Evolutionary conservation across 2,888 invertebrate genomes (phyloP), one percentile per base, ranked within the genome.

Genomic region (Parnassius smintheus): DNA sequence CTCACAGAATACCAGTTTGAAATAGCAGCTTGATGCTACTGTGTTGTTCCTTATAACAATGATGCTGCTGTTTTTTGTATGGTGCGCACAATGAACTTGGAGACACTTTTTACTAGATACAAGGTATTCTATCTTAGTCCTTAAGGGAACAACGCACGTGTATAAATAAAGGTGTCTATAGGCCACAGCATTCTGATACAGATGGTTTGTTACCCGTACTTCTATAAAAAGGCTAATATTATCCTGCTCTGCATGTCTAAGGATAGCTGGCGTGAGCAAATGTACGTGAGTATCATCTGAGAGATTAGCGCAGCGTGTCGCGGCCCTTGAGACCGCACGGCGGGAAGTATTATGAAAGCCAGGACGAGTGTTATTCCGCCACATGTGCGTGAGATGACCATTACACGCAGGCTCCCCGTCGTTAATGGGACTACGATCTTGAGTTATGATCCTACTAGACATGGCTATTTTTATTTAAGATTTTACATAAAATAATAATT

Each of bases 301-400:
- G 50, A 58, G 54, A 62, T 58, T 58, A 59, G 58, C 53, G 53
- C 45, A 49, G 10, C 25, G 13, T 13, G 59, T 44, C 48, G 49
- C 54, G 52, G 11, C 42, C 41, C 54, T 44, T 42, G 55, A 45
- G 42, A 46, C 49, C 13, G 45, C 51, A 22, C 50, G 51, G 46
- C 11, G 45, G 51, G 51, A 41, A 54, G 35, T 48, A 53, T 48
- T 53, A 51, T 51, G 56, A 56, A 25, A 51, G 35, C 51, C 35
- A 65, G 64, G 66, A 64, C 46, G 64, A 56, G 50, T 56, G 66
- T 61, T 65, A 60, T 64, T 45, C 57, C 25, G 60, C 54, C 71
- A 65, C 69, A 69, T 70, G 71, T 72, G 73, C 69, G 68, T 69
- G 61, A 62, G 68, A 71, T 71, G 73, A 72, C 71, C 71, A 68